phyloP scores from a whole-genome alignment of 2,113 vertebrate species.

The Oryzias curvinotus region DNA sequence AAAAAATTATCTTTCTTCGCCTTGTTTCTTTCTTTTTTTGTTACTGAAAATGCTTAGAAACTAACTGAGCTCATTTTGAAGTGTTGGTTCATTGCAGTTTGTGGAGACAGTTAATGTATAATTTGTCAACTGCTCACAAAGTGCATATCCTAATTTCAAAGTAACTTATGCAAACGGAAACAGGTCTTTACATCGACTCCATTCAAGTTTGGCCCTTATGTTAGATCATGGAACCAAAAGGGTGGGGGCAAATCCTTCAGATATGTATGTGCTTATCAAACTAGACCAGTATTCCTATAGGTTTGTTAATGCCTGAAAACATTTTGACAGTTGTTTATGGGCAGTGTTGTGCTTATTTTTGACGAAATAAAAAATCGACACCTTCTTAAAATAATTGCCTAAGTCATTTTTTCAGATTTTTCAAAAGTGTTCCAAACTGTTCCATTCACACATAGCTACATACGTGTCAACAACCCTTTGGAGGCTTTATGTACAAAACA shows the following conservation, averaged over 20 bases:
- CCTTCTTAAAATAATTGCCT: too few relatives aligned
- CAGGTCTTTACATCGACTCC: background rate
- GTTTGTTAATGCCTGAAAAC: background rate
- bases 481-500: too few relatives aligned
- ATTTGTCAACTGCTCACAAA: conserved; percentile 42
- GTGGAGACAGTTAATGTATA: conserved; percentile 62
- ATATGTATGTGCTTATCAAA: too few relatives aligned
- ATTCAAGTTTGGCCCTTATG: conserved; percentile 3
- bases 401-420: too few relatives aligned
- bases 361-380: too few relatives aligned
- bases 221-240: conserved; percentile 1
- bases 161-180: conserved; percentile 18
- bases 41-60: background rate
- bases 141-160: conserved; percentile 34
- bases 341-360: conserved; percentile 6
- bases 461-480: too few relatives aligned
- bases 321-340: background rate
- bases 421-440: too few relatives aligned
- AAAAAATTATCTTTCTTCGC: too few relatives aligned
- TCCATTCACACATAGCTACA: too few relatives aligned
- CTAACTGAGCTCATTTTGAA: background rate
- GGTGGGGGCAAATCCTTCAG: too few relatives aligned
- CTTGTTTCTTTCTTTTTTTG: too few relatives aligned
- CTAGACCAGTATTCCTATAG: too few relatives aligned
- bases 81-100: conserved; percentile 38